Evolutionary conservation across 2,113 vertebrate species (phyloP).

Genomic region (Peromyscus maniculatus): DNA sequence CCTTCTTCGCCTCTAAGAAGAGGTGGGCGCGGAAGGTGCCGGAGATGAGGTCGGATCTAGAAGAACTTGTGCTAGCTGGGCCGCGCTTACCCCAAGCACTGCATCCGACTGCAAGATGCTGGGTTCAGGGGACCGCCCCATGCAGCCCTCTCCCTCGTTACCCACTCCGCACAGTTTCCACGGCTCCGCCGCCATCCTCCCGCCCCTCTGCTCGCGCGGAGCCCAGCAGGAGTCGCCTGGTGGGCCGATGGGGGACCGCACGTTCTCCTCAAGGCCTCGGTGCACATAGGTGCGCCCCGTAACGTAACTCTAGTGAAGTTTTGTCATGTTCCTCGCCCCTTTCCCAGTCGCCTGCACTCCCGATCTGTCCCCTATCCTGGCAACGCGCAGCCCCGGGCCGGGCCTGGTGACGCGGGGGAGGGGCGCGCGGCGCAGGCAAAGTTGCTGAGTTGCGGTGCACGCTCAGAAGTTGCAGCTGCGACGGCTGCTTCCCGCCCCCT

Average conservation of each 20-base stretch:
- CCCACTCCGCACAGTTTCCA: conserved; percentile 61
- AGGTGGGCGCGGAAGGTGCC: neutral
- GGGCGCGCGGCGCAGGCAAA: conserved; percentile 67
- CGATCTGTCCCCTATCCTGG: neutral
- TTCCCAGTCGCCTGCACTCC: neutral
- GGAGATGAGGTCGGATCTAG: neutral
- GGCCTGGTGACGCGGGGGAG: conserved; percentile 64
- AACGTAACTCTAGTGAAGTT: neutral
- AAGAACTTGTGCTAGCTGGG: neutral
- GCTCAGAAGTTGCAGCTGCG: conserved; percentile 72
- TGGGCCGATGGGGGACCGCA: neutral
- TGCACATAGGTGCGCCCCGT: neutral
- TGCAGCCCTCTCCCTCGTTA: conserved; percentile 33
- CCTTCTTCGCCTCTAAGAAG: neutral
- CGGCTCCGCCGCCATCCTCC: conserved; percentile 63
- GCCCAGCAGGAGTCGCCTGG: neutral
- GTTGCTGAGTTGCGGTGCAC: conserved; percentile 72
- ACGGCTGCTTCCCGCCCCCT: conserved; percentile 70
- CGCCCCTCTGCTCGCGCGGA: conserved; percentile 26
- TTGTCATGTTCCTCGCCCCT: neutral
- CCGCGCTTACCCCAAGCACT: neutral
- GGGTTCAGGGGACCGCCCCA: conserved; percentile 1
- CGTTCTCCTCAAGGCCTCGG: neutral
- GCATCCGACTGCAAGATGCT: conserved; percentile 57
- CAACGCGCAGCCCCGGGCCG: conserved; percentile 35